phyloP scores from a whole-genome alignment of 2,113 vertebrate genomes.

The Anhinga anhinga region DNA sequence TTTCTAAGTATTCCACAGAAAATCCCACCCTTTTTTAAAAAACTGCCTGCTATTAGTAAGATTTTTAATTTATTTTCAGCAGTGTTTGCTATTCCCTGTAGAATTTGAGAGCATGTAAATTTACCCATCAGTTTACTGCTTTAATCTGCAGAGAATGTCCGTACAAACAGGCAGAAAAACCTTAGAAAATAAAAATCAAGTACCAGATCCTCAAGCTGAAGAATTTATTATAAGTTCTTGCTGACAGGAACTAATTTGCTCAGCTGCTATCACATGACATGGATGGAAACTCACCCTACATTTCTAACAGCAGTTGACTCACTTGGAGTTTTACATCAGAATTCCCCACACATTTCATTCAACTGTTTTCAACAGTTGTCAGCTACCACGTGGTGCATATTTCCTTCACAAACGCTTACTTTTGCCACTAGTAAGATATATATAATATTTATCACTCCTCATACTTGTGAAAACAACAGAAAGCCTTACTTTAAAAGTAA shows the following conservation, averaged over 20 bases:
- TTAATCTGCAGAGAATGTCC: not conserved
- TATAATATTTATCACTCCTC: not conserved
- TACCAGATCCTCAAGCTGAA: not conserved
- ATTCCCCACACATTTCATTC: not conserved
- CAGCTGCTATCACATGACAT: accelerated
- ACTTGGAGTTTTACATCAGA: not conserved
- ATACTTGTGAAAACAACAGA: not conserved
- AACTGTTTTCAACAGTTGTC: not conserved
- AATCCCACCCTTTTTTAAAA: not conserved
- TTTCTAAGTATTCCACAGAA: not conserved
- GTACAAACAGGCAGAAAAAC: not conserved
- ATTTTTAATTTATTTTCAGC: not conserved
- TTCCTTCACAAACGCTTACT: not conserved
- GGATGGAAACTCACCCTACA: not conserved
- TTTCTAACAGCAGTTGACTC: not conserved
- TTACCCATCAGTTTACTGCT: not conserved
- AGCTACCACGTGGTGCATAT: accelerated
- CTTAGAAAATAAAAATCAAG: not conserved
- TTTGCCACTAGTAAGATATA: not conserved
- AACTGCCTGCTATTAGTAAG: not conserved
- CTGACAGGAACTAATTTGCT: not conserved
- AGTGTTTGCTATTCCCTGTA: not conserved
- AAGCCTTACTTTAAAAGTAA: not conserved
- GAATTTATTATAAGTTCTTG: not conserved
- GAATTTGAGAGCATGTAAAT: not conserved